A percentile compares a stretch with the other conserved stretches of the same genome.
These are phyloP conservation scores for Mimachlamys varia DNA, from an alignment of 2,888 invertebrate genomes.

Conservation along the genomic window DNA sequence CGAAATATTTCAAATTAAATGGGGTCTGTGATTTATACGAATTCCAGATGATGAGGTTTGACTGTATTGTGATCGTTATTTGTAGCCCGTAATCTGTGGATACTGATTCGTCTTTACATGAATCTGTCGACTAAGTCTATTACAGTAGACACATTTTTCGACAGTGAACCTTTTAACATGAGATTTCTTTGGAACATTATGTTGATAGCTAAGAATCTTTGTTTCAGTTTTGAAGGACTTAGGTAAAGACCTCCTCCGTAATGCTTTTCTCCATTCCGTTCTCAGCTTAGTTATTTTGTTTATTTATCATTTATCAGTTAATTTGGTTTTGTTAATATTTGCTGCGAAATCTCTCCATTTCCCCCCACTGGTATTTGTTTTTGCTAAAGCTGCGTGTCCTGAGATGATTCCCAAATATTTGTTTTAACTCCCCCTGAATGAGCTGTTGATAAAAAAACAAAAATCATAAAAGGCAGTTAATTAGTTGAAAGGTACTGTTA, in stretches of 20 bases:
- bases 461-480: not conserved
- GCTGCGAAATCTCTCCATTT: not conserved
- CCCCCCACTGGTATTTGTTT: slow-evolving; percentile 22
- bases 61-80: not conserved
- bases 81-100: too few relatives aligned
- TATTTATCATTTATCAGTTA: slow-evolving; percentile 29
- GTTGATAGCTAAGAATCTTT: not conserved
- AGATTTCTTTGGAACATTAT: not conserved
- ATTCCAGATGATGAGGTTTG: too few relatives aligned
- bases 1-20: too few relatives aligned
- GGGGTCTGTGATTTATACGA: too few relatives aligned
- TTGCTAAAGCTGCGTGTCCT: not conserved
- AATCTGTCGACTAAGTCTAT: too few relatives aligned
- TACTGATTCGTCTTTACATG: too few relatives aligned
- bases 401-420: not conserved
- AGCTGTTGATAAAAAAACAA: too few relatives aligned
- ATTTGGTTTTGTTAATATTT: slow-evolving; percentile 39
- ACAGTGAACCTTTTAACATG: too few relatives aligned
- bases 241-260: not conserved
- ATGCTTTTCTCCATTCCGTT: not conserved
- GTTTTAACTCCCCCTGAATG: not conserved
- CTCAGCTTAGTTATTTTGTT: slow-evolving; percentile 16
- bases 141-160: too few relatives aligned
- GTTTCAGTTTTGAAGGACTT: slow-evolving; percentile 18
- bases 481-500: not conserved